These are phyloP conservation scores for Leucophenga montana DNA, from an alignment of 2,888 invertebrate genomes.

Conservation along the genomic window DNA sequence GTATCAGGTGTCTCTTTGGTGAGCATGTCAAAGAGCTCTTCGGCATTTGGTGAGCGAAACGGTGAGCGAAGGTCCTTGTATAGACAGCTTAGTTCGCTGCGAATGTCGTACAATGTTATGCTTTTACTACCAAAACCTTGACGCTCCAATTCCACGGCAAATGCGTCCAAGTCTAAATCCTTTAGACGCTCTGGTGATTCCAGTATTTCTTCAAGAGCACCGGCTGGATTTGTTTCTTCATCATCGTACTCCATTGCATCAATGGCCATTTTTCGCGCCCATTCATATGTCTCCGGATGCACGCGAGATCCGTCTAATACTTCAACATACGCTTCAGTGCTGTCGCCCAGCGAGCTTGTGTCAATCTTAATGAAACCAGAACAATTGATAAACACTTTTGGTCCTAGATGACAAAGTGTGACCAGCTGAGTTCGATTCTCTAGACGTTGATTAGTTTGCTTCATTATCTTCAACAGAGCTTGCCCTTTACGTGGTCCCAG, in stretches of 20 bases:
- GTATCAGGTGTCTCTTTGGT: constrained; percentile 97
- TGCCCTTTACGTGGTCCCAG: constrained; percentile 96
- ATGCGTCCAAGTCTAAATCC: constrained; percentile 97
- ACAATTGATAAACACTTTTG: constrained; percentile 98
- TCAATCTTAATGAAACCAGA: constrained; percentile 99
- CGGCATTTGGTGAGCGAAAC: constrained; percentile 85
- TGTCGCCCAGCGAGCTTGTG: constrained; percentile 93
- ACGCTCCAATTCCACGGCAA: constrained; percentile 96
- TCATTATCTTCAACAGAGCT: constrained; percentile 87
- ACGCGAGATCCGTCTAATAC: constrained; percentile 97
- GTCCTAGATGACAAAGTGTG: constrained; percentile 96
- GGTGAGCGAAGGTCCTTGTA: constrained; percentile 91
- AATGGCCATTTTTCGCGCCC: constrained; percentile 99
- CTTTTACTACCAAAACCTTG: constrained; percentile 92
- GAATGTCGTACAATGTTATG: constrained; percentile 96
- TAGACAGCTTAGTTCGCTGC: constrained; percentile 93
- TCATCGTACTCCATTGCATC: constrained; percentile 99
- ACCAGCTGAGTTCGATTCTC: constrained; percentile 97
- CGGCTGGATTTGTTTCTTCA: constrained; percentile 96
- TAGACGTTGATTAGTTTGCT: constrained; percentile 91
- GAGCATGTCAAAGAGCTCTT: constrained; percentile 94
- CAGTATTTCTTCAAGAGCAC: constrained; percentile 96
- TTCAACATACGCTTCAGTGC: constrained; percentile 95
- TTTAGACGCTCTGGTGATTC: constrained; percentile 94
- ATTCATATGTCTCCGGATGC: constrained; percentile 99